These are phyloP conservation scores for Dryas iulia DNA, from an alignment of 1,140 invertebrate species.

Conservation along the genomic window DNA sequence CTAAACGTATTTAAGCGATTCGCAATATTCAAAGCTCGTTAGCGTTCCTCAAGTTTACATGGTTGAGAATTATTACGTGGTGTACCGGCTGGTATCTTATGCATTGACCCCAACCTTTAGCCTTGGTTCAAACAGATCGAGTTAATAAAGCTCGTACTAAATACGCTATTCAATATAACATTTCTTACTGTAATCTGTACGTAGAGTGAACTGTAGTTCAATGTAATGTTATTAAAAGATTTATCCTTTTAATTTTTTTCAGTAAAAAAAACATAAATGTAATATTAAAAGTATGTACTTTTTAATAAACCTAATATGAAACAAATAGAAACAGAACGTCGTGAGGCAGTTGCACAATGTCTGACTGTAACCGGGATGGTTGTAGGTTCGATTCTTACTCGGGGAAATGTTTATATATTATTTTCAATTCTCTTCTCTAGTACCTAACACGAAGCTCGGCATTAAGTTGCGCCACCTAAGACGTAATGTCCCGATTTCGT, in stretches of 20 bases:
- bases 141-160: constrained; percentile 29
- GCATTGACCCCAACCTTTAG: constrained; percentile 28
- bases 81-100: constrained; percentile 30
- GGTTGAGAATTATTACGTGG: constrained; percentile 24
- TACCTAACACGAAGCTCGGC: too few species aligned
- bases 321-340: too few species aligned
- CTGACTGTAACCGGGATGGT: too few species aligned
- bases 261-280: not conserved
- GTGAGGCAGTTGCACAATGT: too few species aligned
- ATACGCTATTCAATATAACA: constrained; percentile 19
- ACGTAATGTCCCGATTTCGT: too few species aligned
- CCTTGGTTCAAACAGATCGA: constrained; percentile 32
- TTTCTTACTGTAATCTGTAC: not conserved
- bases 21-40: constrained; percentile 34
- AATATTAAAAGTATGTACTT: not conserved
- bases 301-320: too few species aligned
- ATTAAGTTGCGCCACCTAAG: too few species aligned
- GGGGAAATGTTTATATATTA: too few species aligned
- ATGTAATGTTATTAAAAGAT: too few species aligned
- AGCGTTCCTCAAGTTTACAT: constrained; percentile 31
- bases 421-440: too few species aligned
- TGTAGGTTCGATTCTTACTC: too few species aligned
- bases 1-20: constrained; percentile 18
- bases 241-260: too few species aligned
- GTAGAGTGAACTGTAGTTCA: not conserved